Evolutionary conservation across 35 echinoderm and acorn worm genomes (phyloP).

Genomic region (Antedon bifida): DNA sequence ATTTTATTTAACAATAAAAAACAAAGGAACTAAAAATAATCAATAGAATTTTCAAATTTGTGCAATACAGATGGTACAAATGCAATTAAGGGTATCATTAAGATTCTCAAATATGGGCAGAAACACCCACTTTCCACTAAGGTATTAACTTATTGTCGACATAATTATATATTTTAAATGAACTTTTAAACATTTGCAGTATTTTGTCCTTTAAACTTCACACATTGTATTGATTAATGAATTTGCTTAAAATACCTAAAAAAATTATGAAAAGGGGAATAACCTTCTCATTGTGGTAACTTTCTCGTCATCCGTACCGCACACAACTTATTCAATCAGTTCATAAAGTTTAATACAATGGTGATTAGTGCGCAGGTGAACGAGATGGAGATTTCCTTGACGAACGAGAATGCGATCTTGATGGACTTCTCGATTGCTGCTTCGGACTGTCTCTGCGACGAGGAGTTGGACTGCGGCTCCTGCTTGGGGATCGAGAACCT

Average conservation of each 20-base stretch:
- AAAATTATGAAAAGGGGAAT: neutral
- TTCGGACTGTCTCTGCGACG: neutral
- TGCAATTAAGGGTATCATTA: no score
- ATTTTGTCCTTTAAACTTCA: no score
- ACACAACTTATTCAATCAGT: neutral
- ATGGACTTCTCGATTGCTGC: neutral
- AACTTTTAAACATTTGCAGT: no score
- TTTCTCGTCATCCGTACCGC: neutral
- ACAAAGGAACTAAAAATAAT: no score
- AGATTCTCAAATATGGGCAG: no score
- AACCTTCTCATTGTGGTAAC: neutral
- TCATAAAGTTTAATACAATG: neutral
- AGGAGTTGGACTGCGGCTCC: neutral
- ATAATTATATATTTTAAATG: no score
- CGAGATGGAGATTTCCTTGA: neutral
- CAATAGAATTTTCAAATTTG: no score
- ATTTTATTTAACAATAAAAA: no score
- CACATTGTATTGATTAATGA: neutral
- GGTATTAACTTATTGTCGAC: no score
- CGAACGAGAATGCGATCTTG: neutral
- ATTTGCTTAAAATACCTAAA: neutral
- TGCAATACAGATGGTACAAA: no score
- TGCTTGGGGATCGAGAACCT: neutral
- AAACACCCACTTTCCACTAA: no score
- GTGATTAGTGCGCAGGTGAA: neutral